phyloP scores from a whole-genome alignment of 1,140 invertebrate genomes.

The Tetranychus urticae region DNA sequence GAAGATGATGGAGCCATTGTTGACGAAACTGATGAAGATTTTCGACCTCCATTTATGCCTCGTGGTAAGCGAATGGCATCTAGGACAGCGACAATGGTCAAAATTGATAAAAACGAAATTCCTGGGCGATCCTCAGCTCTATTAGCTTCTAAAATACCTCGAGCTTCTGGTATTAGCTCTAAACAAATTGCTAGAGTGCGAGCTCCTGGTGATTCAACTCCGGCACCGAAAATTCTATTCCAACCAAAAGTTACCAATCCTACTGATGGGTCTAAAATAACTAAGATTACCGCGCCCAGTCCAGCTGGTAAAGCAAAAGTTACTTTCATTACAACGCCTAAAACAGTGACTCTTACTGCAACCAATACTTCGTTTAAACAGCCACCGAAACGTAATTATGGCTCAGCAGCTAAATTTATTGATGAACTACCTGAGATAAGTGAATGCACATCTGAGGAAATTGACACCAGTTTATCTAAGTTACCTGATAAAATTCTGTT shows the following conservation, averaged over 20 bases:
- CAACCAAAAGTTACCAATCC: neutral
- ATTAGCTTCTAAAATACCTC: neutral
- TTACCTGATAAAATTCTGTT: conserved; percentile 15
- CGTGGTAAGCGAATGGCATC: neutral
- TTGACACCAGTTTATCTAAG: conserved; percentile 10
- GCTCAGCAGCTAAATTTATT: conserved; percentile 5
- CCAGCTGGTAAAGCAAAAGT: neutral
- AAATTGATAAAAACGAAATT: neutral
- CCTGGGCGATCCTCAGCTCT: no score
- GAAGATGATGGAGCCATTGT: conserved; percentile 1
- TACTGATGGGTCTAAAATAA: neutral
- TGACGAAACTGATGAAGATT: neutral
- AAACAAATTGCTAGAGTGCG: neutral
- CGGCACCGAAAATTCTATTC: neutral
- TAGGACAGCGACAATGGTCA: neutral
- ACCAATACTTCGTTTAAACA: neutral
- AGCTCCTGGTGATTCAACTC: neutral
- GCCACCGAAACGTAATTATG: neutral
- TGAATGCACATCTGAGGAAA: conserved; percentile 12
- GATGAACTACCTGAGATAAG: conserved; percentile 6
- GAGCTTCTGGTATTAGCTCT: neutral
- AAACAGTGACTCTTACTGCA: neutral
- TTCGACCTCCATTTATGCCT: neutral
- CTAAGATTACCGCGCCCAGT: neutral
- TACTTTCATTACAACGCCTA: conserved; percentile 1